Evolutionary conservation across 2,113 vertebrate species (phyloP).

Genomic region (Brachyistius frenatus): DNA sequence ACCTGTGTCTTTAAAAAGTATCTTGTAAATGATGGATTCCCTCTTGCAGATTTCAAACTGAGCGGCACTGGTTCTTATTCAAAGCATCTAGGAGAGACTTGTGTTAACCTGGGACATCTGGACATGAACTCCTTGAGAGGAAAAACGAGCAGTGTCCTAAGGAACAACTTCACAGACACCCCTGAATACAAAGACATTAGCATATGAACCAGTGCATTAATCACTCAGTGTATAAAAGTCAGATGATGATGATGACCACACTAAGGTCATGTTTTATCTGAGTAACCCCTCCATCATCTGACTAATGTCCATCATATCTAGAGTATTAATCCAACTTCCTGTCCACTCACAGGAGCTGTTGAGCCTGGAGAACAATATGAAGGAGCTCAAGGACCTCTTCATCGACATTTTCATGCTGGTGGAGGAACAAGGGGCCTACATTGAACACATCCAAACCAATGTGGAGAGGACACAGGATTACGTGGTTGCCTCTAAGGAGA

Average conservation of each 20-base stretch:
- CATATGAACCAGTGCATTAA: constrained; percentile 6
- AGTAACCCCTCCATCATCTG: background rate
- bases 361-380: constrained; percentile 92
- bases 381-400: constrained; percentile 92
- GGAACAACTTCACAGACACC: background rate
- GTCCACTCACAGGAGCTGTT: constrained; percentile 84
- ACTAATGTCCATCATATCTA: constrained; percentile 1
- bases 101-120: constrained; percentile 5
- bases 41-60: background rate
- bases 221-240: constrained; percentile 14
- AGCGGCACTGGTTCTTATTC: constrained; percentile 6
- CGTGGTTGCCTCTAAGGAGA: constrained; percentile 87
- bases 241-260: background rate
- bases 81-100: background rate
- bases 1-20: background rate
- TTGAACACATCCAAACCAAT: constrained; percentile 92
- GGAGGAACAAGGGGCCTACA: constrained; percentile 90
- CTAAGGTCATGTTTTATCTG: no score
- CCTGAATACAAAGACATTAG: background rate
- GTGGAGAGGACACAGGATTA: constrained; percentile 91
- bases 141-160: constrained; percentile 1
- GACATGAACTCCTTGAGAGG: background rate
- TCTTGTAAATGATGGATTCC: background rate
- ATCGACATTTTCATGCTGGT: constrained; percentile 91
- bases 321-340: constrained; percentile 13